Evolutionary conservation across 2,888 invertebrate species (phyloP), one percentile per base, ranked within the genome.

Genomic region (Malachius bipustulatus): DNA sequence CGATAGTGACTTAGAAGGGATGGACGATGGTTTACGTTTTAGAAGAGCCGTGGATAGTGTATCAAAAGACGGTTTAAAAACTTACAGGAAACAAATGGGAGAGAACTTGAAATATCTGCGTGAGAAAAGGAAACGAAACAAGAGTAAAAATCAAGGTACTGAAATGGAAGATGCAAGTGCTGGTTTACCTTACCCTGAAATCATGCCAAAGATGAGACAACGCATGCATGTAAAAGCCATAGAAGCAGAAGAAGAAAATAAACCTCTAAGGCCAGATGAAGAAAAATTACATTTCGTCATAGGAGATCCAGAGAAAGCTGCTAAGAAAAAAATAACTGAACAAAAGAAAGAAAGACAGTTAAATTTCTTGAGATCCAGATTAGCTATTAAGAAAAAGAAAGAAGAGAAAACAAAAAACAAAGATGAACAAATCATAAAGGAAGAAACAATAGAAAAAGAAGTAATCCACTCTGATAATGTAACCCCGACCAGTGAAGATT

Each of bases 351-450:
- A 39, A 10, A 35, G 39, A 14, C 41, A 44, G 37, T 33, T 45
- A 13, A 41, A 40, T 30, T 38, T 44, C 9, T 37, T 51, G 14
- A 49, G 46, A 36, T 40, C 36, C 13, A 40, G 43, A 19, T 37
- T 51, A 26, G 38, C 40, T 1, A 38, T 47, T 3, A 40, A 41
- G 8, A 48, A 45, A 36, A 41, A 40, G 11, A 28, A 38, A 14
- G 35, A 43, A 32, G 14, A 29, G 24, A 19, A 19, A 19, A 19
- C 6, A 19, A 19, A 19, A 19, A 6, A 19, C 24, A 19, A 19
- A 19, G 24, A 19, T n/a, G 6, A 19, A 19, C 24, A n/a, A n/a
- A n/a, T n/a, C n/a, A n/a, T n/a, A n/a, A n/a, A n/a, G n/a, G n/a
- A n/a, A n/a, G n/a, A n/a, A n/a, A n/a, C n/a, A n/a, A n/a, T n/a